A percentile compares a stretch with the other conserved stretches of the same genome.
phyloP scores from a whole-genome alignment of 2,797 vertebrate genomes.

The Caiman crocodilus region DNA sequence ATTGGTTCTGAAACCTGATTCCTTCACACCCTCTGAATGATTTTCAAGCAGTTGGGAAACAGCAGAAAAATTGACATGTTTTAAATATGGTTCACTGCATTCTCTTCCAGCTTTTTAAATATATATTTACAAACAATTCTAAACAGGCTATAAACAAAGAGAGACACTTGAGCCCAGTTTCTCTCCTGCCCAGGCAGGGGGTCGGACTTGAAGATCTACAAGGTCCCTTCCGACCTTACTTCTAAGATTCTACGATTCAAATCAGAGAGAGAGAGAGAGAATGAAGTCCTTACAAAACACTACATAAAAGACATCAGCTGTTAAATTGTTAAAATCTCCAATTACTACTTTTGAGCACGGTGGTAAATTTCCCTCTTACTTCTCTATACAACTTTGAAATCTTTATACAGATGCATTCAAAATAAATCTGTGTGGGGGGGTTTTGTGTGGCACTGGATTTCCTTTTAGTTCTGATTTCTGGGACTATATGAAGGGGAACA shows the following conservation, averaged over 20 bases:
- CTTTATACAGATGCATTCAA: background rate
- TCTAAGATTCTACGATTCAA: no score
- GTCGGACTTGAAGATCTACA: no score
- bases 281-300: background rate
- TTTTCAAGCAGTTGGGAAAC: background rate
- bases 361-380: background rate
- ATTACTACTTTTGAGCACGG: no score
- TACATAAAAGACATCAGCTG: background rate
- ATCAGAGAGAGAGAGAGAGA: background rate
- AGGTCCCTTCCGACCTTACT: no score
- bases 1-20: background rate
- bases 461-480: background rate
- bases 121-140: background rate
- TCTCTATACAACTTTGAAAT: slow-evolving; percentile 15
- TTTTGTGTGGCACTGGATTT: background rate
- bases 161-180: no score
- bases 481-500: background rate
- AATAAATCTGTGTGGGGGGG: background rate
- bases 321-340: background rate
- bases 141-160: background rate
- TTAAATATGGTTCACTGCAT: background rate
- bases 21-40: background rate
- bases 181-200: no score
- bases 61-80: background rate
- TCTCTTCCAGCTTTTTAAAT: background rate